A percentile compares a stretch with the other conserved stretches of the same genome.
Conservation (phyloP, 2,113 vertebrate genomes). For the Myodes glareolus region DNA sequence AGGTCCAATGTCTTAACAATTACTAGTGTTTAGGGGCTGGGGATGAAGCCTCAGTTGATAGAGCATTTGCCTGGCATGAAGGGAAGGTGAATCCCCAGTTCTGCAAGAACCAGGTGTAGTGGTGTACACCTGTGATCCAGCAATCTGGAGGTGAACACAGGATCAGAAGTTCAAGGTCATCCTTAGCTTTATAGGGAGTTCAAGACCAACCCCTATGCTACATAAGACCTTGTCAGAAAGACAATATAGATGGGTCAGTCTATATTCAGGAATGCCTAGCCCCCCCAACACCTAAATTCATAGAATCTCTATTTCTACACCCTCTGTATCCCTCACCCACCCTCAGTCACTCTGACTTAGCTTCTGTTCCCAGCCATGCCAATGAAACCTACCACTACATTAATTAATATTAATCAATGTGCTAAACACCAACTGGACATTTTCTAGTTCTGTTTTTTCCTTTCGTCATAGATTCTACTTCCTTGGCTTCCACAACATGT, state of each 20-base stretch:
- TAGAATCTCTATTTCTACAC: neutral
- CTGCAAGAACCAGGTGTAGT: neutral
- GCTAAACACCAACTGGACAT: neutral
- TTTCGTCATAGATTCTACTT: neutral
- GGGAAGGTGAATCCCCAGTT: neutral
- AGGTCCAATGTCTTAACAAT: neutral
- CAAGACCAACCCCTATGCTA: neutral
- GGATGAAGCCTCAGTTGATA: no score
- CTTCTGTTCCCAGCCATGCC: neutral
- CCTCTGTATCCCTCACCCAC: neutral
- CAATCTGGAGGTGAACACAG: neutral
- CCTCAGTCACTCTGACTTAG: neutral
- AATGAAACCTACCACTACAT: neutral
- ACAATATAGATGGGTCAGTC: neutral
- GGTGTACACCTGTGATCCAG: neutral
- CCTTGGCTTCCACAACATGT: neutral
- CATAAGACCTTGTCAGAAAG: neutral
- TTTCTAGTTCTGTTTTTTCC: neutral
- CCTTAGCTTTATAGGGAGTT: neutral
- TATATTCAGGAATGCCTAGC: neutral
- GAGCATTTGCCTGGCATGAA: neutral
- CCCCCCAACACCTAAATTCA: neutral
- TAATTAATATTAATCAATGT: neutral
- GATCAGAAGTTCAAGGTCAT: neutral
- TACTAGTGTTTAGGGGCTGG: neutral